Evolutionary conservation across 2,113 vertebrate species (phyloP), one percentile per base, ranked within the genome.

Genomic region (Halcyon malimbica): DNA sequence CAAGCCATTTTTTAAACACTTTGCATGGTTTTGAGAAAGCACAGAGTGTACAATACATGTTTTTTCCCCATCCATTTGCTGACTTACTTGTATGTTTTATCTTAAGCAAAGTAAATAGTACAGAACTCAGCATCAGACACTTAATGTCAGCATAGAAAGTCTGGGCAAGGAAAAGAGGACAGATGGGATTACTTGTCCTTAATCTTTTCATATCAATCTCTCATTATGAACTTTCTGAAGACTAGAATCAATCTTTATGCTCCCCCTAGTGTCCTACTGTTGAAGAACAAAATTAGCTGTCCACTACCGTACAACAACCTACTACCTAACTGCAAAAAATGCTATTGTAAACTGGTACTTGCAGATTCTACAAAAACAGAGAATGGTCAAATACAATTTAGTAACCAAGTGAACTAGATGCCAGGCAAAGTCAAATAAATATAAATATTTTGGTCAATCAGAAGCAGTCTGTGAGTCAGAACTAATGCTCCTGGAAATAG

Each of bases 211-310:
- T 6, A 53, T 11, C 9, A 54, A 20, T 15, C 29, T 42, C 17
- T 46, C 54, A 3, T 5, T 51, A 76, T 1, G 1, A 83, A 74
- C 6, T 3, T 63, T 16, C 14, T 0, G 0, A 50, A 59, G 17
- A 59, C 24, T 6, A 83, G 59, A 79, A 31, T 18, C 70, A 78
- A 75, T 87, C 84, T 76, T 87, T 53, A 71, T 59, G 71, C 88
- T 87, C 89, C 93, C 85, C 19, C 96, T 96, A 92, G 85, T 56
- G 95, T 51, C 42, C 64, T 59, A 25, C 4, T 25, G 35, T 13
- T 71, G 79, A 76, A 95, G 24, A 57, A 63, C n/a, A 81, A 60
- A 91, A n/a, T 8, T n/a, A 50, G n/a, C 25, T 41, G 8, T 16
- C 77, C 7, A 51, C 31, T 63, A 42, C 21, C 1, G 2, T 16